Percentiles rank a stretch among this genome's conserved stretches.
Conservation (phyloP, 2,888 invertebrate species). For the Strigamia maritima region DNA sequence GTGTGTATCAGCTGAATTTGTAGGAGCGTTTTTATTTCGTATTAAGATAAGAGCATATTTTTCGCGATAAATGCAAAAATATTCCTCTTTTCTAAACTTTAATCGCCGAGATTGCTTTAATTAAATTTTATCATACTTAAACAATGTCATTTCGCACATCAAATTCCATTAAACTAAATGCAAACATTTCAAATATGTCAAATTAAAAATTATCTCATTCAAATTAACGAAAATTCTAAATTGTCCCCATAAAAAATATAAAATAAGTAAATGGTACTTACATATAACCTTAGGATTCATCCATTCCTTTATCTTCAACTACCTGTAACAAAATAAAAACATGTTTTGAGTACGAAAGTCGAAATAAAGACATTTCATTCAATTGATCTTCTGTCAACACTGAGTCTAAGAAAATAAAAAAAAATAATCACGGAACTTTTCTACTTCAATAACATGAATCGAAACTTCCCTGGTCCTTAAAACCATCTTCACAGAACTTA, state of each 20-base stretch:
- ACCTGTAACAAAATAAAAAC: not conserved
- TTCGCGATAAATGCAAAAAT: too few species aligned
- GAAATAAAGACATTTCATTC: not conserved
- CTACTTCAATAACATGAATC: not conserved
- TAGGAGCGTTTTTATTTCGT: too few species aligned
- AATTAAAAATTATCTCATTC: too few species aligned
- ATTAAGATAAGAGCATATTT: too few species aligned
- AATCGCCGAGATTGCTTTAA: too few species aligned
- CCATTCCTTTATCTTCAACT: not conserved
- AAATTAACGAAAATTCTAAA: too few species aligned
- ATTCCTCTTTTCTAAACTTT: too few species aligned
- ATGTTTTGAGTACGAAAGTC: not conserved
- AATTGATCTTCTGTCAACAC: constrained; percentile 5
- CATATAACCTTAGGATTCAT: not conserved
- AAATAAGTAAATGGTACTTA: not conserved
- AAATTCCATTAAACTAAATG: too few species aligned
- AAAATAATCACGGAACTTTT: not conserved
- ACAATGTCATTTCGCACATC: too few species aligned
- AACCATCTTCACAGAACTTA: not conserved
- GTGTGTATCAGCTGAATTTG: too few species aligned
- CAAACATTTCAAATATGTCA: too few species aligned
- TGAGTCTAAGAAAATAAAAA: not conserved
- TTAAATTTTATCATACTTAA: too few species aligned
- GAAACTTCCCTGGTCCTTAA: not conserved
- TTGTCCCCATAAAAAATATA: not conserved